Conservation (phyloP, 1,140 invertebrate species). For the Meloidogyne floridensis region DNA sequence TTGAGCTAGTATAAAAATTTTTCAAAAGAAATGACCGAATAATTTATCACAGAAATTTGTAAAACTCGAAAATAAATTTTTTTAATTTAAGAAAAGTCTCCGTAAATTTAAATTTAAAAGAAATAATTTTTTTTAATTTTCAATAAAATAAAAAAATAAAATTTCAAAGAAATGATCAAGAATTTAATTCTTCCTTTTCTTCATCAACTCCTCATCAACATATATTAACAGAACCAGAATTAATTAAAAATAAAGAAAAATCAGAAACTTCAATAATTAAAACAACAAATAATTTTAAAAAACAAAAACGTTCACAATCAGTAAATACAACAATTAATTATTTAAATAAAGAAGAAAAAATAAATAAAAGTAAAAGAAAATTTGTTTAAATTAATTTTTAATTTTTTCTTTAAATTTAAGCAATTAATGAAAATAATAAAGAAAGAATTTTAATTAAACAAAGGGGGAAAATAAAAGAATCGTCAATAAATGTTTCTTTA, state of each 20-base stretch:
- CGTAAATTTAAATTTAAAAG: no score
- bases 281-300: not conserved
- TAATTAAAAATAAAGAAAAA: not conserved
- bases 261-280: not conserved
- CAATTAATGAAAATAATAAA: not conserved
- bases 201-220: no score
- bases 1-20: no score
- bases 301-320: slow-evolving; percentile 6
- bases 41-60: no score
- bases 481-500: not conserved
- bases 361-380: not conserved
- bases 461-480: not conserved
- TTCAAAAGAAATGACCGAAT: no score
- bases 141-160: no score
- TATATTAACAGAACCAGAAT: not conserved
- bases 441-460: not conserved
- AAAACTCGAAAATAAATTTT: no score
- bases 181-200: no score
- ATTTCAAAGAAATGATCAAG: no score
- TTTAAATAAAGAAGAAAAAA: not conserved
- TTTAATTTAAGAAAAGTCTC: no score
- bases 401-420: not conserved
- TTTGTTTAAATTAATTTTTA: not conserved
- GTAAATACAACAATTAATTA: not conserved
- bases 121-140: no score